Percentiles rank a stretch among this genome's conserved stretches.
These are phyloP conservation scores for Rhombomys opimus DNA, from an alignment of 2,113 vertebrate genomes.

Conservation along the genomic window DNA sequence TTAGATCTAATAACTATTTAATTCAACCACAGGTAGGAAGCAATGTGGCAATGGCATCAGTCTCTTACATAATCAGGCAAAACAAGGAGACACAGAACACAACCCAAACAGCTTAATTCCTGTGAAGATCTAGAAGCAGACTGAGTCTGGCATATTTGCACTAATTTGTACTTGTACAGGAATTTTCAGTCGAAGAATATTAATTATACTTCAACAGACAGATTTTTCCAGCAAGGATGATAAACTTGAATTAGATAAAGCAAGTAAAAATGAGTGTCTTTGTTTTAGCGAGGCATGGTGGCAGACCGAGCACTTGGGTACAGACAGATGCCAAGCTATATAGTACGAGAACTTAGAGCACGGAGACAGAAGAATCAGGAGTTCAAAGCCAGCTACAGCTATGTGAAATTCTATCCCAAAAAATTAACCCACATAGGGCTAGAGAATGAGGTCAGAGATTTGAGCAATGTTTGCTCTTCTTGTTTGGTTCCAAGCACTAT, in stretches of 20 bases:
- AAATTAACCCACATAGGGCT: neutral
- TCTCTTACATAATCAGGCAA: neutral
- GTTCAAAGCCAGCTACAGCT: neutral
- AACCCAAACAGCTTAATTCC: neutral
- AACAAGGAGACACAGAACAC: neutral
- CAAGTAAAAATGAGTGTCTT: neutral
- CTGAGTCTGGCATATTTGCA: constrained; percentile 16
- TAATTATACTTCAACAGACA: neutral
- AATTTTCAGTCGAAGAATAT: constrained; percentile 15
- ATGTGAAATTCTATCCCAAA: neutral
- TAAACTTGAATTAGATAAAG: neutral
- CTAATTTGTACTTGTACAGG: neutral
- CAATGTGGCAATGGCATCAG: neutral
- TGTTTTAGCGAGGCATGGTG: neutral
- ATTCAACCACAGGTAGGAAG: neutral
- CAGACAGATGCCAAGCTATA: too few relatives aligned
- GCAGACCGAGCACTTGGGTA: neutral
- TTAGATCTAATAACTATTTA: neutral
- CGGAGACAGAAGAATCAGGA: neutral
- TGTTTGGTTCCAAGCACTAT: neutral
- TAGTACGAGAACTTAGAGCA: neutral
- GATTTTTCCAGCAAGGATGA: neutral
- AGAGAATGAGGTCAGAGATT: neutral
- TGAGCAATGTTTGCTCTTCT: neutral
- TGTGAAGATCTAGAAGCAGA: neutral